phyloP scores from a whole-genome alignment of 2,888 invertebrate genomes.

The Adineta ricciae region DNA sequence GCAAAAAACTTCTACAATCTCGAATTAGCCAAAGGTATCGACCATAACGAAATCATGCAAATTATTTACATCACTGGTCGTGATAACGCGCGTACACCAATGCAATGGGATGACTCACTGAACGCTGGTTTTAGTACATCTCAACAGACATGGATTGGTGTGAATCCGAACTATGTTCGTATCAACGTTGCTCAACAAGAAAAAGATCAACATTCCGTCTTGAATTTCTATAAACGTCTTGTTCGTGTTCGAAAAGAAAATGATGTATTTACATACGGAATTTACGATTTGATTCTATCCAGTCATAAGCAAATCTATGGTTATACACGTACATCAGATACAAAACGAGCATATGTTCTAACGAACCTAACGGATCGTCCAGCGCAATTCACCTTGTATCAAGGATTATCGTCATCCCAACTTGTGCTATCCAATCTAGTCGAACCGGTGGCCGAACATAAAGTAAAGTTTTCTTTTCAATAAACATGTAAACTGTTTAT shows the following conservation, averaged over 20 bases:
- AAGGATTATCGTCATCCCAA: constrained; percentile 4
- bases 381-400: background rate
- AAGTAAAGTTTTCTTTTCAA: background rate
- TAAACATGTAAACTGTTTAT: background rate
- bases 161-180: constrained; percentile 4
- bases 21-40: constrained; percentile 16
- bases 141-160: constrained; percentile 25
- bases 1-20: constrained; percentile 4
- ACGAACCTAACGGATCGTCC: background rate
- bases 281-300: background rate
- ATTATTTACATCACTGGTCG: background rate
- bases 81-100: constrained; percentile 45
- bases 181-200: background rate
- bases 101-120: constrained; percentile 44
- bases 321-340: constrained; percentile 15
- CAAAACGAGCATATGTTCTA: background rate
- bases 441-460: background rate
- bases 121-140: constrained; percentile 27
- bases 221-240: constrained; percentile 9
- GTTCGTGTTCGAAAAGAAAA: background rate
- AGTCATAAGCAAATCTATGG: constrained; percentile 10
- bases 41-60: background rate
- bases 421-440: background rate
- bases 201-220: background rate
- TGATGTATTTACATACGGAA: background rate